Evolutionary conservation across 2,888 invertebrate genomes (phyloP), one percentile per base, ranked within the genome.

Genomic region (Zelleria hepariella): DNA sequence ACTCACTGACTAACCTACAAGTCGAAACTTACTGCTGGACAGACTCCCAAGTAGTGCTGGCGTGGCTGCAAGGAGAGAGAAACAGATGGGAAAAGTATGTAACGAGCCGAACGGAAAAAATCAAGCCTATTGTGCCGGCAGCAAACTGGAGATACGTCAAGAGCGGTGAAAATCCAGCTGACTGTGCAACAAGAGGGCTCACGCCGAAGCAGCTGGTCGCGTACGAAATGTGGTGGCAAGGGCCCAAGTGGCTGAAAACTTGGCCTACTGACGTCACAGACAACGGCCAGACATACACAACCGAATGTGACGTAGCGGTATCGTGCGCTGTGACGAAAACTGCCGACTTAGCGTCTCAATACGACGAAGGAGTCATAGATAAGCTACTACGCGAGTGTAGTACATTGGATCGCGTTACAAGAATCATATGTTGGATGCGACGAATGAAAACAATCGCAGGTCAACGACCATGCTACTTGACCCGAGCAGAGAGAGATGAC

Each of bases 171-270:
- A 70, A 70, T 32, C 68, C 68, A 6, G 69, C 68, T 0, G 70
- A 72, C 58, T 65, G 64, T 52, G 69, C 69, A 0, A 62, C 68
- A n/a, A 61, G 71, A 57, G 70, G 70, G 0, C 32, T 64, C 2
- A 27, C 26, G 2, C 63, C 66, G 0, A 52, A 25, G 2, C 60
- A 65, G 47, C 60, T 68, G 0, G 0, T 58, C 1, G 59, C 58
- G 48, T 57, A 58, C 21, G 2, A 59, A 0, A 48, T 66, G 18
- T 65, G 66, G 66, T 67, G 63, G 65, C n/a, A 57, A 15, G 62
- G 66, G 23, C 62, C 60, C 7, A 15, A 25, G n/a, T 57, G 51
- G 49, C 21, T 61, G 27, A 7, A 6, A 52, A 52, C 18, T 10
- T 32, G 32, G 21, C 4, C 18, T 21, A 4, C 52, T 21, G 21